These are phyloP conservation scores for Lottia scabra DNA, from an alignment of 2,888 invertebrate species.

Conservation along the genomic window DNA sequence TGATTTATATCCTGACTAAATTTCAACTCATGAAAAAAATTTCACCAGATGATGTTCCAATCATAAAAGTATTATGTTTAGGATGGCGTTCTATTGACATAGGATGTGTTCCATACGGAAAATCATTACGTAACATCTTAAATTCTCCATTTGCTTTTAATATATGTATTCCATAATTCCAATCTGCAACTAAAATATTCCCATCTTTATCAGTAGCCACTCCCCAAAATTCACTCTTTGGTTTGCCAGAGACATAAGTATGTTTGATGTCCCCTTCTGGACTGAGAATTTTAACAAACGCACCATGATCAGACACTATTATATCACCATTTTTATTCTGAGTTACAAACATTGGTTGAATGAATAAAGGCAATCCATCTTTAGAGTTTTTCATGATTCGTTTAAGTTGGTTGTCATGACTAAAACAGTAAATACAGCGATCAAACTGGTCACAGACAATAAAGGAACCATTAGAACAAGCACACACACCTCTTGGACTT, in stretches of 20 bases:
- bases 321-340: conserved; percentile 26
- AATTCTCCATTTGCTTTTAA: conserved; percentile 14
- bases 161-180: conserved; percentile 36
- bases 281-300: conserved; percentile 33
- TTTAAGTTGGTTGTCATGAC: conserved; percentile 5
- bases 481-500: conserved; percentile 16
- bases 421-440: conserved; percentile 23
- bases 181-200: conserved; percentile 31
- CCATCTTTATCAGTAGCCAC: conserved; percentile 27
- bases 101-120: conserved; percentile 6
- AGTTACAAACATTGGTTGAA: conserved; percentile 32
- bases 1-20: background rate
- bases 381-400: conserved; percentile 29
- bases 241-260: conserved; percentile 29
- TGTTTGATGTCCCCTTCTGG: conserved; percentile 22
- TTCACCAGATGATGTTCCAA: conserved; percentile 20
- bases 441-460: conserved; percentile 25
- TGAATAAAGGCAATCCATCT: conserved; percentile 31
- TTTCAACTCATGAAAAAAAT: conserved; percentile 1
- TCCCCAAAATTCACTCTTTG: conserved; percentile 36
- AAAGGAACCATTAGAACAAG: conserved; percentile 6
- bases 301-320: conserved; percentile 31
- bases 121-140: conserved; percentile 15
- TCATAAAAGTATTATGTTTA: conserved; percentile 3
- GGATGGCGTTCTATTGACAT: conserved; percentile 8